Conservation (phyloP, 2,888 invertebrate species). For the Augochlorella aurata region DNA sequence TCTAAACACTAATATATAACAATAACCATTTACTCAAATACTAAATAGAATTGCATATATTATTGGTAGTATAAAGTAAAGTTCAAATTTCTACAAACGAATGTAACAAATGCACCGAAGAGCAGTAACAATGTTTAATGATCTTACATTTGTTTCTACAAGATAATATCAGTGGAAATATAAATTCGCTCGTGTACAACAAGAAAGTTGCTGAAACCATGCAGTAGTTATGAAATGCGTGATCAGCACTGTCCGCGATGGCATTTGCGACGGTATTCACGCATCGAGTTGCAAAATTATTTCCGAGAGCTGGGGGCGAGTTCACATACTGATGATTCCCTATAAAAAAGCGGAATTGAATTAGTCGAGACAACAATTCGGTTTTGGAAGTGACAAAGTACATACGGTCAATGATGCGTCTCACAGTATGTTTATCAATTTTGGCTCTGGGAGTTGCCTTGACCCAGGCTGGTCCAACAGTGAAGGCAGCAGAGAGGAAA, state of each 20-base stretch:
- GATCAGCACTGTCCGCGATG: conserved; percentile 25
- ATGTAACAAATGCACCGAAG: neutral
- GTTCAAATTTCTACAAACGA: neutral
- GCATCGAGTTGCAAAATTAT: conserved; percentile 17
- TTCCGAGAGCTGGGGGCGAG: neutral
- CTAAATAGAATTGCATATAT: neutral
- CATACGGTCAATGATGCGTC: conserved; percentile 29
- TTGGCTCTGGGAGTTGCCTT: conserved; percentile 15
- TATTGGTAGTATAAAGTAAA: neutral
- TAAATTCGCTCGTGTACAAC: neutral
- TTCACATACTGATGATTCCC: neutral
- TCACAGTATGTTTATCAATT: conserved; percentile 8
- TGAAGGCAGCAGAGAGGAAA: conserved; percentile 29
- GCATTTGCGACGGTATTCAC: neutral
- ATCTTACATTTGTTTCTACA: neutral
- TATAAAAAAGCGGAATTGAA: conserved; percentile 41
- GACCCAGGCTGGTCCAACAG: conserved; percentile 12
- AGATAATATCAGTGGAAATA: neutral
- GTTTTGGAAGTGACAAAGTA: conserved; percentile 1
- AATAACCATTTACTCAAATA: neutral
- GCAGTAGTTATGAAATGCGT: neutral
- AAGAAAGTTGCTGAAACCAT: neutral
- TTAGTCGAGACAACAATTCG: conserved; percentile 19
- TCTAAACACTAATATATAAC: neutral
- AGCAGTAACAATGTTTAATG: neutral